Conservation (phyloP, 2,797 vertebrate species). For the Morus bassanus region DNA sequence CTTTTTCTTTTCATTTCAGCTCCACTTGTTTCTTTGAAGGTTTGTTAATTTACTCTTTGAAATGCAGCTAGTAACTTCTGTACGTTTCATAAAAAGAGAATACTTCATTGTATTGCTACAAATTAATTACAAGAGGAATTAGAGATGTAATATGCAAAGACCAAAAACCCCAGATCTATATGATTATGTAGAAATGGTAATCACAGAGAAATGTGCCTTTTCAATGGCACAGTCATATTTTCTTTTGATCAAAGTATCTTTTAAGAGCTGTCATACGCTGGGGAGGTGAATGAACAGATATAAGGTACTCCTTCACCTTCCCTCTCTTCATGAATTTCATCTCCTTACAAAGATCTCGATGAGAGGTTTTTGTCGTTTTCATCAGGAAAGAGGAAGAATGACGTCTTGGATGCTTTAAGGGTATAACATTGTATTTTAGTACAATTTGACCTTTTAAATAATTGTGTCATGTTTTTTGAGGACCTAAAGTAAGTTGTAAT, state of each 20-base stretch:
- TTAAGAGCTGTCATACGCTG: background rate
- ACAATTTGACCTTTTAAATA: background rate
- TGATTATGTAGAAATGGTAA: background rate
- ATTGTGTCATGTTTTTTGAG: conserved; percentile 8
- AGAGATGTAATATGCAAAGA: background rate
- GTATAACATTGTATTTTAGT: background rate
- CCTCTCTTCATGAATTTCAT: background rate
- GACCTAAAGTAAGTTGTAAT: background rate
- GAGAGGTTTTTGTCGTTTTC: background rate
- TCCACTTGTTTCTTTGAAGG: background rate
- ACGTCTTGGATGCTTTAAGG: background rate
- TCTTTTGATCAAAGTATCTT: conserved; percentile 24
- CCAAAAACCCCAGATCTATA: background rate
- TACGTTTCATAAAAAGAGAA: background rate
- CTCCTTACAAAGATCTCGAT: background rate
- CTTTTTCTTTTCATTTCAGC: background rate
- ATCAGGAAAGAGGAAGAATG: background rate
- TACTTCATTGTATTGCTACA: background rate
- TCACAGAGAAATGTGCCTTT: background rate
- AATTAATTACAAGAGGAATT: background rate
- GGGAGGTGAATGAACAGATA: background rate
- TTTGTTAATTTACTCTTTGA: background rate
- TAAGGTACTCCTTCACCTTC: background rate
- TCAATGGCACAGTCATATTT: background rate
- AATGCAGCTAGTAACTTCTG: background rate